Evolutionary conservation across 2,797 vertebrate species (phyloP).

Genomic region (Dallia pectoralis): DNA sequence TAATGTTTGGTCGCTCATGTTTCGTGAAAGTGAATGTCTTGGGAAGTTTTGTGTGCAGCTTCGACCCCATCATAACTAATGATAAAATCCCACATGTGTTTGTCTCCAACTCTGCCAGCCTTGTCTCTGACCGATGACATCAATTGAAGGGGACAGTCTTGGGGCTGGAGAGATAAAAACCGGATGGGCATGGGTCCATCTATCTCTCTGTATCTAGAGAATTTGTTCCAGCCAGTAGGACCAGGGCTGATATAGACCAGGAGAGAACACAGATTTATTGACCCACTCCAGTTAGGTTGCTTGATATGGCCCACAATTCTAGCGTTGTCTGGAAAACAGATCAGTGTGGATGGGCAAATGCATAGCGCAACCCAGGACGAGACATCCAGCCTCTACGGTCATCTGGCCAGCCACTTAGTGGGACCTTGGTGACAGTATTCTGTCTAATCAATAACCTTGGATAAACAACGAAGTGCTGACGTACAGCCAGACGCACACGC

Average conservation of each 20-base stretch:
- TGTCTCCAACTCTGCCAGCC: constrained; percentile 42
- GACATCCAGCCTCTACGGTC: constrained; percentile 46
- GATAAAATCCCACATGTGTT: constrained; percentile 1
- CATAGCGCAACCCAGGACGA: constrained; percentile 56
- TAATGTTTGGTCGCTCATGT: too few species aligned
- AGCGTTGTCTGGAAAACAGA: constrained; percentile 53
- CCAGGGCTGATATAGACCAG: constrained; percentile 27
- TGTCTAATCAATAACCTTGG: constrained; percentile 59
- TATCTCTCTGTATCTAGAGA: constrained; percentile 53
- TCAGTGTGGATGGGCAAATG: constrained; percentile 49
- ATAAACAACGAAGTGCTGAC: constrained; percentile 39
- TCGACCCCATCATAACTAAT: too few species aligned
- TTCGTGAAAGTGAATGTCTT: too few species aligned
- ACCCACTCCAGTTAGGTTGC: constrained; percentile 50
- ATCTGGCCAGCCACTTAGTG: constrained; percentile 51
- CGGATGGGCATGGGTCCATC: constrained; percentile 70
- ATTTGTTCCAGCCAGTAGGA: constrained; percentile 54
- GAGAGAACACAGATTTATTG: constrained; percentile 55
- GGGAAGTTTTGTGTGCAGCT: too few species aligned
- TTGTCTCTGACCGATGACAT: constrained; percentile 69
- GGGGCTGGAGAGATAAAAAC: constrained; percentile 72
- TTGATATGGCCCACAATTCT: constrained; percentile 51
- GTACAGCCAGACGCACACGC: constrained; percentile 17
- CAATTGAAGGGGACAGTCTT: constrained; percentile 65
- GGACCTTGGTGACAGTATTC: constrained; percentile 45